Percentiles rank a stretch among this genome's conserved stretches.
Conservation (phyloP, 1,140 invertebrate genomes). For the Lethrus apterus region DNA sequence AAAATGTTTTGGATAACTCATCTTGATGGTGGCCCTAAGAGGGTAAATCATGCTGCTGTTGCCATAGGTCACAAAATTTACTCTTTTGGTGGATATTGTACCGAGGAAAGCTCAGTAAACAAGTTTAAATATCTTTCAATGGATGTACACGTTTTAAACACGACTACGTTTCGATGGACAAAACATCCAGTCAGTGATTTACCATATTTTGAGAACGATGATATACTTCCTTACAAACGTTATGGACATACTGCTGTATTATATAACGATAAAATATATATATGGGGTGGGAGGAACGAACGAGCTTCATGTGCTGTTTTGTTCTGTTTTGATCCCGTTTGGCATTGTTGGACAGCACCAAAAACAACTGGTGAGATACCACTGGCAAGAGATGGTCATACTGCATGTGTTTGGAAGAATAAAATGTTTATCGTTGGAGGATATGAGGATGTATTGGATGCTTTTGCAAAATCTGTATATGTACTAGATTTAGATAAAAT, state of each 20-base stretch:
- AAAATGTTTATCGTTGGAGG: constrained; percentile 90
- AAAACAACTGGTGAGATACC: constrained; percentile 60
- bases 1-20: constrained; percentile 70
- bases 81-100: constrained; percentile 87
- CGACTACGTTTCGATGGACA: constrained; percentile 55
- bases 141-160: constrained; percentile 83
- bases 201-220: constrained; percentile 39
- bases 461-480: constrained; percentile 74
- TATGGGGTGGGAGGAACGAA: constrained; percentile 90
- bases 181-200: constrained; percentile 43
- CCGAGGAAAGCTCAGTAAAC: constrained; percentile 62
- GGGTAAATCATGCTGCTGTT: constrained; percentile 87
- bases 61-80: constrained; percentile 72
- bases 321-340: constrained; percentile 72
- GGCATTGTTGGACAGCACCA: constrained; percentile 60
- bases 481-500: constrained; percentile 65
- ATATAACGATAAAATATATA: constrained; percentile 67
- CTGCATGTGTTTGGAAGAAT: constrained; percentile 72
- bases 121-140: constrained; percentile 65
- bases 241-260: constrained; percentile 86
- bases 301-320: constrained; percentile 67
- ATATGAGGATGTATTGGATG: constrained; percentile 69
- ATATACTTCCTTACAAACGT: constrained; percentile 38
- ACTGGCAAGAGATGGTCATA: constrained; percentile 80
- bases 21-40: constrained; percentile 70